These are phyloP conservation scores for Drosophila multiciliata DNA, from an alignment of 2,888 invertebrate species.

Conservation along the genomic window DNA sequence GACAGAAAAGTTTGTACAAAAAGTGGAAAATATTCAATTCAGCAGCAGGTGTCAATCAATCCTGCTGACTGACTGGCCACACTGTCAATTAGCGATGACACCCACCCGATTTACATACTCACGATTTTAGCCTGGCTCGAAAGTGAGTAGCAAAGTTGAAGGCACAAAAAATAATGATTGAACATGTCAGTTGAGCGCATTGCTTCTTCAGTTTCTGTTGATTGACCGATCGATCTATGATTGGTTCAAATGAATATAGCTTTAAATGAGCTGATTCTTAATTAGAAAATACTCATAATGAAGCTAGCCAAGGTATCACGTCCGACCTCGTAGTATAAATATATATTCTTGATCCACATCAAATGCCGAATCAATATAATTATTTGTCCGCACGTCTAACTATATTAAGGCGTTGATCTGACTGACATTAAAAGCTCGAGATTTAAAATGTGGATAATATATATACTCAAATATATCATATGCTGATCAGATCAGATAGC, in stretches of 20 bases:
- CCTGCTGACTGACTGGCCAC: slow-evolving; percentile 21
- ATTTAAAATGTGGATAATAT: too few species aligned
- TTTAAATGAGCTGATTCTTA: background rate
- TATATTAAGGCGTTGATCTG: background rate
- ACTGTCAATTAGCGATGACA: slow-evolving; percentile 41
- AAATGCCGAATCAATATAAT: background rate
- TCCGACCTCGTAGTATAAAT: background rate
- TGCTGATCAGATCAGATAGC: too few species aligned
- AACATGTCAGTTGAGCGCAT: background rate
- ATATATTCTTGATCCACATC: background rate
- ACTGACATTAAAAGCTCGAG: background rate
- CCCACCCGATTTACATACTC: background rate
- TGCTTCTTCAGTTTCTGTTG: background rate
- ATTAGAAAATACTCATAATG: background rate
- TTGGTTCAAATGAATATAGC: background rate
- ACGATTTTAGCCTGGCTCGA: background rate
- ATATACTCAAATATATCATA: too few species aligned
- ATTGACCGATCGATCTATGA: background rate
- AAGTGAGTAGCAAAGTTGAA: background rate
- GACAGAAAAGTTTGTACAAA: slow-evolving; percentile 22
- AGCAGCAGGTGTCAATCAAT: slow-evolving; percentile 49
- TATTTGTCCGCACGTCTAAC: background rate
- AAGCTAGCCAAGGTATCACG: background rate
- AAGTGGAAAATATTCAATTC: background rate
- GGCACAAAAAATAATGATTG: background rate